These are phyloP conservation scores for Callocephalon fimbriatum DNA, from an alignment of 2,113 vertebrate species.

Conservation along the genomic window DNA sequence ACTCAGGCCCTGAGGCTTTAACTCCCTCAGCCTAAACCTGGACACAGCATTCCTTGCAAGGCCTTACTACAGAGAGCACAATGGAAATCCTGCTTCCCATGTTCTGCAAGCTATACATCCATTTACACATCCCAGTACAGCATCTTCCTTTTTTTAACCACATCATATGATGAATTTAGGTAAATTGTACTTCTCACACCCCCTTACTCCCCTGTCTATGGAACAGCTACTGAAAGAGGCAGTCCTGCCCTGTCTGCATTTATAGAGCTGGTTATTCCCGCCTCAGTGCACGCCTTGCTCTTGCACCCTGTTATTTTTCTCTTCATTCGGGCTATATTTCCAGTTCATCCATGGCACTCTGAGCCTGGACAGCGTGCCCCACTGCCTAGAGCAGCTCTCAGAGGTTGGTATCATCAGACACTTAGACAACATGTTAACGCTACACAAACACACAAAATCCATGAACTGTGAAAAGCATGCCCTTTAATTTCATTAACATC, in stretches of 20 bases:
- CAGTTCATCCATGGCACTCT: neutral
- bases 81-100: neutral
- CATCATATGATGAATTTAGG: accelerated
- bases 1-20: accelerated
- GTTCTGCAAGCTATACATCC: accelerated
- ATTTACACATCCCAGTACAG: accelerated
- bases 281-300: accelerated
- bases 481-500: neutral
- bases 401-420: accelerated
- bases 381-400: neutral
- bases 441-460: neutral
- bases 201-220: neutral
- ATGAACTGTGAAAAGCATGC: accelerated
- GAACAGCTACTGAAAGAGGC: accelerated
- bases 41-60: accelerated
- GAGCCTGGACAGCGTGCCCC: neutral
- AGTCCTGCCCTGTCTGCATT: neutral
- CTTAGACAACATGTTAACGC: neutral
- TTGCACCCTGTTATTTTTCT: neutral
- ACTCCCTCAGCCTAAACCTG: neutral
- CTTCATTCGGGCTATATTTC: neutral
- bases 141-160: neutral
- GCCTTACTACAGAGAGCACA: accelerated
- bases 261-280: neutral
- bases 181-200: neutral